Evolutionary conservation across 2,113 vertebrate species (phyloP), one percentile per base, ranked within the genome.

Genomic region (Melanotaenia duboulayi): DNA sequence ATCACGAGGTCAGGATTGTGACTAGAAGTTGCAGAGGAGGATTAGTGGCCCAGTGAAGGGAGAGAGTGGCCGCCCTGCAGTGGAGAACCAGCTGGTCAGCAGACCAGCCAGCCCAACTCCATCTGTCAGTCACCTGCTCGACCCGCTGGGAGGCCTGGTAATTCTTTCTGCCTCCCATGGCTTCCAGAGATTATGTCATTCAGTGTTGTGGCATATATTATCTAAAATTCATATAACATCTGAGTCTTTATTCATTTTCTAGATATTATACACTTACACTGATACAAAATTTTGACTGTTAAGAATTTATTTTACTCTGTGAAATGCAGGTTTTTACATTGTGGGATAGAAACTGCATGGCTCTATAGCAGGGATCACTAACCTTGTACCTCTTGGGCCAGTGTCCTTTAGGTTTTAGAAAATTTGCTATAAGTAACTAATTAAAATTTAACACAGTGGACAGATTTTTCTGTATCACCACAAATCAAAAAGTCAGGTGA

Each of bases 91-190:
- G 89, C 89, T 87, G 91, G 91, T 90, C 87, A 82, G 78, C 69
- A 35, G 62, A 59, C 72, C 22, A 42, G 80, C 68, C 68, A 60
- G 82, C 62, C 49, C 66, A 4, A 69, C 74, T 85, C 89, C 87
- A 92, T 92, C 90, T 91, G 91, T 69, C 82, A 61, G 71, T 90
- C 87, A 88, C 87, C 88, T 84, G 88, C 76, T 77, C 51, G 4
- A 75, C 79, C 81, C 70, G 19, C 75, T 63, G 78, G 83, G 80
- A 79, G 75, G 54, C 28, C 40, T 54, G 71, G 25, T 78, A 81
- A 83, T 84, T 81, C 82, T 78, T 68, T 64, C 35, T 12, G 10
- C 39, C 64, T 81, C 84, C 74, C 0, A 2, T 32, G 14, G 73
- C 60, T 80, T 22, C 42, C 44, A 65, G 78, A 85, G 74, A 84